Base-by-base conservation (phyloP, 2,888 invertebrate species). In the Drosophila aldrichi region DNA sequence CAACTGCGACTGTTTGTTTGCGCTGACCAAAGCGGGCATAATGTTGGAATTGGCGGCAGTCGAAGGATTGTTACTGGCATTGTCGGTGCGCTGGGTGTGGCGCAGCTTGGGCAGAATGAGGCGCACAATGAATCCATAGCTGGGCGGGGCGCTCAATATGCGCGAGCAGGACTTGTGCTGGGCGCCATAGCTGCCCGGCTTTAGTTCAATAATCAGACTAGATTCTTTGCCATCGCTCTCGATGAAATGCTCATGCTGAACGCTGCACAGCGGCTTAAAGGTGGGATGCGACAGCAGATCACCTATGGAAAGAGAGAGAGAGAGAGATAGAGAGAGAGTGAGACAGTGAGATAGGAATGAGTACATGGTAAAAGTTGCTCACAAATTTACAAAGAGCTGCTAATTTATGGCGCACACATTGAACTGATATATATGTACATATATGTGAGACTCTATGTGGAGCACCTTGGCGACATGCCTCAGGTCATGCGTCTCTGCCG, bases 141-240 rank as follows among this genome's bases (percentile, higher is more conserved):
- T 89, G 61, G 91, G 84, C 49, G 93, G 92, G 25, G 93, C 92
- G 46, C 90, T 92, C 55, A 93, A 67, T 49, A 91, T 92, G 60
- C 92, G 90, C 54, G 91, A 90, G 64, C 93, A 93, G 43, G 89
- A 90, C 20, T 75, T 78, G 34, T 88, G 74, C 52, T 85, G 81
- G 41, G 76, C 71, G 14, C 85, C 88, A 56, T 79, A 77, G 22
- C 74, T 55, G 65, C 86, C 90, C 56, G 92, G 87, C 71, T 92
- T 90, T 59, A 93, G 90, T 72, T 93, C 92, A 55, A 93, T 90
- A 73, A 92, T 91, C 18, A 93, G 89, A 88, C 93, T 93, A 81
- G 93, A 93, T 82, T 92, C 91, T 66, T 90, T 91, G 70, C 93
- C 92, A 29, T 92, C 91, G 72, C 92, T 92, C 60, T 91, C 91